Percentiles rank a stretch among this genome's conserved stretches.
phyloP scores from a whole-genome alignment of 2,888 invertebrate genomes.

The Laothoe populi region DNA sequence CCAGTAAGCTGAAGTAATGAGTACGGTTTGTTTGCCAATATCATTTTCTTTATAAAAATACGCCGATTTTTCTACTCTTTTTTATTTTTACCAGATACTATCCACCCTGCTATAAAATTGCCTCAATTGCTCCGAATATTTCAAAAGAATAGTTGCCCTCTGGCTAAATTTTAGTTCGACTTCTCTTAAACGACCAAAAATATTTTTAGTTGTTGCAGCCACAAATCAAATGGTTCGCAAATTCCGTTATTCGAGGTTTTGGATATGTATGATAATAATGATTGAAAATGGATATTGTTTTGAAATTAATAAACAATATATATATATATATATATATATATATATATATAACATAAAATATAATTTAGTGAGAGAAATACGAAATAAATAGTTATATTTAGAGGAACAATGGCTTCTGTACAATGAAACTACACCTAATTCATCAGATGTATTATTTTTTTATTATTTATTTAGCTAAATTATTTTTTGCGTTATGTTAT shows the following conservation, averaged over 20 bases:
- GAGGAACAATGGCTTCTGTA: not conserved
- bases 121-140: slow-evolving; percentile 24
- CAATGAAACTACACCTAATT: not conserved
- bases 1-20: slow-evolving; percentile 20
- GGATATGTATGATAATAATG: too few species aligned
- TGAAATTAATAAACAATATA: too few species aligned
- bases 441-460: not conserved
- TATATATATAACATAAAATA: not conserved
- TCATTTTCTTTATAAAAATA: slow-evolving; percentile 18
- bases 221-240: slow-evolving; percentile 15
- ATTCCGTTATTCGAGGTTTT: too few species aligned
- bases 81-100: slow-evolving; percentile 25
- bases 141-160: slow-evolving; percentile 26
- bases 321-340: too few species aligned
- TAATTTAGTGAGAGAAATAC: not conserved
- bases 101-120: slow-evolving; percentile 26
- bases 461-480: too few species aligned
- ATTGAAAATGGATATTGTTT: not conserved
- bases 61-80: slow-evolving; percentile 21
- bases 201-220: slow-evolving; percentile 17
- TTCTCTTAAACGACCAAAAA: slow-evolving; percentile 23
- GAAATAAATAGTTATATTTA: not conserved
- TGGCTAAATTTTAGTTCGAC: slow-evolving; percentile 21
- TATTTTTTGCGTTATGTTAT: too few species aligned
- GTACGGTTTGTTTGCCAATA: slow-evolving; percentile 21